Base-by-base conservation (phyloP, 1,140 invertebrate species). In the Heliconius hewitsoni region DNA sequence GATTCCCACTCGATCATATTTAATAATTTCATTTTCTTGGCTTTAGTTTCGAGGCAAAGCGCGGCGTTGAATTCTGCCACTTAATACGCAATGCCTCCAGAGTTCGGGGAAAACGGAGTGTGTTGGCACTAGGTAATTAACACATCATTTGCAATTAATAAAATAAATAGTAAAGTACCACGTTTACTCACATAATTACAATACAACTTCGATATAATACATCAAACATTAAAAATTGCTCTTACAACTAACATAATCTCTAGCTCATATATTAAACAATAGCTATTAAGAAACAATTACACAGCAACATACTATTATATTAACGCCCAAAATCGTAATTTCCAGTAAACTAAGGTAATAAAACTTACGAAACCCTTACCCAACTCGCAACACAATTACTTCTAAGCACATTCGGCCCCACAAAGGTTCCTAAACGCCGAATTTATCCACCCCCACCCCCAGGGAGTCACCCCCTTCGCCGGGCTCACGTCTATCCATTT, bases 401-500 rank as follows among this genome's bases (percentile, higher is more conserved):
- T 81, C 83, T 91, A 88, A 93, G 87, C 89, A 81, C 88, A 88
- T 86, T 83, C 87, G 86, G 84, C 85, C 84, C 93, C 91, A 89
- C 93, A 92, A 93, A 92, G 91, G 90, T 90, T 92, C 87, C 91
- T 94, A 94, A 94, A 90, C 91, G 91, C 92, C 92, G 90, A 94
- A 94, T 94, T 94, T 91, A 86, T 87, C 86, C 90, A 85, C 83
- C 74, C 84, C 83, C 80, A 82, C 82, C 82, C 85, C 55, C n/a
- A 77, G 87, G 87, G 82, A 79, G 80, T 30, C 71, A 42, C 81
- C 87, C 88, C 87, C 86, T 81, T 80, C 82, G 80, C 87, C 85
- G 82, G 86, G 89, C 91, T 93, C 92, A 93, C 93, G 93, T 94
- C 93, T 94, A 94, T 94, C 93, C 93, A 94, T 94, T 93, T 94